Evolutionary conservation across 2,113 vertebrate species (phyloP).

Genomic region (Platanista minor): DNA sequence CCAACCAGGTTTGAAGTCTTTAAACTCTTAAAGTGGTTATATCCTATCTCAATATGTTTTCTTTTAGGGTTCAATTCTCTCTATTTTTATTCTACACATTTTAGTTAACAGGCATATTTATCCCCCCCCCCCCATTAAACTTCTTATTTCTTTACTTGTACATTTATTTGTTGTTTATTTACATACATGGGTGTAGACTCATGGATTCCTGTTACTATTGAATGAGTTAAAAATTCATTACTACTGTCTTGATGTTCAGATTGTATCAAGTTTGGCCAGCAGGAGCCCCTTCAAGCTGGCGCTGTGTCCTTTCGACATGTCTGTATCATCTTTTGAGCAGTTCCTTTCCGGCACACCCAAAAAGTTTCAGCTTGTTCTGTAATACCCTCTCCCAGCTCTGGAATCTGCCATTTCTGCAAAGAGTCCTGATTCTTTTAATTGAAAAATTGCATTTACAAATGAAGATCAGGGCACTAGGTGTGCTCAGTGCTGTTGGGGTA

Average conservation of each 20-base stretch:
- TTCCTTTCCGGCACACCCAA: background rate
- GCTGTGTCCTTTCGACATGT: background rate
- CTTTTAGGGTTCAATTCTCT: background rate
- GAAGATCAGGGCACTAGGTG: background rate
- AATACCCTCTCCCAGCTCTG: background rate
- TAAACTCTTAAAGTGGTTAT: background rate
- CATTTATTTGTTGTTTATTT: background rate
- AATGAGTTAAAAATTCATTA: background rate
- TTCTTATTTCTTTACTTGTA: background rate
- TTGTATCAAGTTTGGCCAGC: background rate
- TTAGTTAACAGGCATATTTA: background rate
- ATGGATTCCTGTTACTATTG: background rate
- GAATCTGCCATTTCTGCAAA: background rate
- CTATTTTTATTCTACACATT: background rate
- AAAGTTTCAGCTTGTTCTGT: background rate
- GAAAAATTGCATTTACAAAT: background rate
- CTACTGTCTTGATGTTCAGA: background rate
- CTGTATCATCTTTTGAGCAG: background rate
- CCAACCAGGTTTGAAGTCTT: background rate
- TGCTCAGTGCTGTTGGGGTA: background rate
- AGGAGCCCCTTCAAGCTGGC: background rate
- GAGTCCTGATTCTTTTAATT: background rate
- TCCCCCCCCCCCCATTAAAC: background rate
- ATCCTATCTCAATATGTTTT: background rate
- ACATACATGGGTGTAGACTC: background rate